These are phyloP conservation scores for Hydrozoanthus tunicans DNA, from an alignment of 64 coral and sea anemone genomes.

Conservation along the genomic window DNA sequence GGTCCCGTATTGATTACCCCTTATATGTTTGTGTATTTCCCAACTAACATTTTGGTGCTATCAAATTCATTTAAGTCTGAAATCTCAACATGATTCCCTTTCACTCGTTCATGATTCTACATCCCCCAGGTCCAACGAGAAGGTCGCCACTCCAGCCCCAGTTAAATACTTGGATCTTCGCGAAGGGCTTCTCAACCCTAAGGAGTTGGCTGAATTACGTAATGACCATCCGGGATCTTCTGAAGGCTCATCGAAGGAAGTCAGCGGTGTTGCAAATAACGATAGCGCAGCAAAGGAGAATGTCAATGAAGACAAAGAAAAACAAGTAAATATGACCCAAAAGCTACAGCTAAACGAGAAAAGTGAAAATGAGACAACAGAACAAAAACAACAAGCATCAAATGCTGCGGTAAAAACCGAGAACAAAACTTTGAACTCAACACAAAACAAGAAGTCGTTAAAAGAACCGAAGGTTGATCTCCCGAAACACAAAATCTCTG, in stretches of 20 bases:
- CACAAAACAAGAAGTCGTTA: background rate
- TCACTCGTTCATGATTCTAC: background rate
- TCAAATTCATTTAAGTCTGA: too few relatives aligned
- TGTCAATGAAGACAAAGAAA: background rate
- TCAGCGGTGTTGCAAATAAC: constrained; percentile 38
- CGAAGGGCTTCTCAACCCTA: constrained; percentile 46
- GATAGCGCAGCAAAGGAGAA: background rate
- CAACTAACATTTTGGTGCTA: too few relatives aligned
- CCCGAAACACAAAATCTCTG: background rate
- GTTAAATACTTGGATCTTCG: constrained; percentile 60
- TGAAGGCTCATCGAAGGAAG: constrained; percentile 52
- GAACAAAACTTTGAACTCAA: background rate
- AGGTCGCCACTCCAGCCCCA: constrained; percentile 8
- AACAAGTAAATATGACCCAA: background rate
- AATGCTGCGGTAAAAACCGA: background rate
- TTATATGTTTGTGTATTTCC: too few relatives aligned
- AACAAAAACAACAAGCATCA: background rate
- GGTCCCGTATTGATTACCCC: too few relatives aligned
- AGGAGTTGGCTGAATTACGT: constrained; percentile 23
- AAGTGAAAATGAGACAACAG: background rate
- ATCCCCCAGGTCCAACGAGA: background rate
- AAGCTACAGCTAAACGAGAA: background rate
- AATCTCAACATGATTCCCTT: background rate
- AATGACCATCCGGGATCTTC: constrained; percentile 51
- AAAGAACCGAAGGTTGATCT: background rate